Evolutionary conservation across 1,140 invertebrate genomes (phyloP).

Genomic region (Cotesia chilonis): DNA sequence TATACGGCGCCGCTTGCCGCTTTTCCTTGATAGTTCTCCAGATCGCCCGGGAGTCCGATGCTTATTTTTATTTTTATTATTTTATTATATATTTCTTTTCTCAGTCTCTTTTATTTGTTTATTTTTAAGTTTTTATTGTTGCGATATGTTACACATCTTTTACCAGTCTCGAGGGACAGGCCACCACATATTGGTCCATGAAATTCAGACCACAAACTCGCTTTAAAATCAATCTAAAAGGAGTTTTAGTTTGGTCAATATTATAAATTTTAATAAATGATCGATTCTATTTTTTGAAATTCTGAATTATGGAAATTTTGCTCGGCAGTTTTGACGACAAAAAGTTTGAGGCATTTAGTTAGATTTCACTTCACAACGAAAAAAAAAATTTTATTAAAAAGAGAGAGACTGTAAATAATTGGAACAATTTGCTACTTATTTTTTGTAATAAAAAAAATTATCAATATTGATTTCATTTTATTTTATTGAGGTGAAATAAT

Average conservation of each 20-base stretch:
- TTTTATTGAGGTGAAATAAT: too few relatives aligned
- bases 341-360: too few relatives aligned
- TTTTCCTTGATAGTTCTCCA: conserved; percentile 41
- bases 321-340: too few relatives aligned
- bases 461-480: too few relatives aligned
- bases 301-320: too few relatives aligned
- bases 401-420: too few relatives aligned
- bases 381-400: too few relatives aligned
- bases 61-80: too few relatives aligned
- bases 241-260: background rate
- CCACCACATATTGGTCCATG: background rate
- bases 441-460: too few relatives aligned
- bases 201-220: conserved; percentile 10
- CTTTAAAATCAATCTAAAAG: conserved; percentile 6
- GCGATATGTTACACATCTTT: conserved; percentile 8
- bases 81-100: conserved; percentile 9
- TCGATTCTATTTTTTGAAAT: background rate
- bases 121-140: background rate
- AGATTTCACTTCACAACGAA: too few relatives aligned
- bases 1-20: conserved; percentile 52
- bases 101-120: conserved; percentile 19
- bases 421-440: too few relatives aligned
- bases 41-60: too few relatives aligned
- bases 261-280: background rate
- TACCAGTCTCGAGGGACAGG: conserved; percentile 22